Base-by-base conservation (phyloP, 2,888 invertebrate genomes). In the Drosophila picticornis region DNA sequence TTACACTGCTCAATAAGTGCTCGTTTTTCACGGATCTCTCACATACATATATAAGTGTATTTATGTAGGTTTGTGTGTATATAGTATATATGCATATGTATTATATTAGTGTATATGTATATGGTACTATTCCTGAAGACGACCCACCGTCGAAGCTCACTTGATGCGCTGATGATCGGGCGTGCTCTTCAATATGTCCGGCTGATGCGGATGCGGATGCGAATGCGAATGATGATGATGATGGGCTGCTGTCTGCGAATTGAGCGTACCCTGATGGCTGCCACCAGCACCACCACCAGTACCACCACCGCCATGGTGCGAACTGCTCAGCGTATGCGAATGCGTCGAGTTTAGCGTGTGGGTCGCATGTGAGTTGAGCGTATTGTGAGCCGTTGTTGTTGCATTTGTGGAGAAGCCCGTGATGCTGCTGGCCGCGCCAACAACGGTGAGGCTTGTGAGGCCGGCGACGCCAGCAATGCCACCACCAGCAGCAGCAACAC, bases 111-210 rank as follows among this genome's bases (percentile, higher is more conserved):
- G 9, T 38, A 61, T 74, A 46, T 48, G 22, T 36, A 25, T 65
- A 31, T 75, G 61, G 7, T 31, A 25, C 53, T 67, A 25, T n/a
- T 61, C 16, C 25, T 43, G 48, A 38, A 34, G 48, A 72, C 38
- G 51, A 38, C 13, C 38, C 29, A n/a, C 9, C 13, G 32, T 10
- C 40, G 16, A 57, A n/a, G 60, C 56, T 83, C 84, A 92, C 75
- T 93, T 95, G 16, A 93, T 86, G 81, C 94, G 93, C 92, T 96
- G 96, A 92, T 97, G 97, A 92, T 97, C 97, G 10, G 97, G 97
- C 4, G 97, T 97, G 19, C 97, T 97, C 91, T 97, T 97, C 50
- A 97, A 93, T 83, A 97, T 97, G 91, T 97, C 97, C 3, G 97
- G 97, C 91, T 97, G 92, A 70, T 92, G 91, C 38, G 81, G 83